Evolutionary conservation across 2,888 invertebrate species (phyloP).

Genomic region (Lycophotia porphyrea): DNA sequence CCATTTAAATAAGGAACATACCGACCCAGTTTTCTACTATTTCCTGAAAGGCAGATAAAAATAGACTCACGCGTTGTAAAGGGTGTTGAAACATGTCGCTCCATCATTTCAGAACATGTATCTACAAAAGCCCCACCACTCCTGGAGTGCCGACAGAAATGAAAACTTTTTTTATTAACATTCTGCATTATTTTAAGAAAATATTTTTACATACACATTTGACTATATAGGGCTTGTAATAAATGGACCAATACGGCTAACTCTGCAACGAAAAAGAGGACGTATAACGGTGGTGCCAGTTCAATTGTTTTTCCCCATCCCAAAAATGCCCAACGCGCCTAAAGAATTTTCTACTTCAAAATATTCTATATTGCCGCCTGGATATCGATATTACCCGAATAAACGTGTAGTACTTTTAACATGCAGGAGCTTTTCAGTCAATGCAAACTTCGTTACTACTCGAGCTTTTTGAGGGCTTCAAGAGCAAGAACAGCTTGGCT

Average conservation of each 20-base stretch:
- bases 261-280: no score
- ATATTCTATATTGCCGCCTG: neutral
- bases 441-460: neutral
- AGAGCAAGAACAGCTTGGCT: neutral
- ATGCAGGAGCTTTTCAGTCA: neutral
- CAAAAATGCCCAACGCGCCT: no score
- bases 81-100: neutral
- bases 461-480: neutral
- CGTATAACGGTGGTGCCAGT: no score
- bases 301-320: no score
- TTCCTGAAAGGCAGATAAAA: neutral
- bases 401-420: neutral
- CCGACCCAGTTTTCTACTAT: conserved; percentile 14
- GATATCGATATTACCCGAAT: neutral
- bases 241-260: no score
- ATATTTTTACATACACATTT: no score
- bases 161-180: no score
- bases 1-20: conserved; percentile 20
- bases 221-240: no score
- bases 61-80: neutral
- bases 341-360: no score
- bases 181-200: no score
- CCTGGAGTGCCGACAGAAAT: no score
- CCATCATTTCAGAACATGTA: neutral
- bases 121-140: no score